A percentile compares a stretch with the other conserved stretches of the same genome.
Evolutionary conservation across 92 coral and sea anemone species (phyloP).

Genomic region (Palythoa heliodiscus): DNA sequence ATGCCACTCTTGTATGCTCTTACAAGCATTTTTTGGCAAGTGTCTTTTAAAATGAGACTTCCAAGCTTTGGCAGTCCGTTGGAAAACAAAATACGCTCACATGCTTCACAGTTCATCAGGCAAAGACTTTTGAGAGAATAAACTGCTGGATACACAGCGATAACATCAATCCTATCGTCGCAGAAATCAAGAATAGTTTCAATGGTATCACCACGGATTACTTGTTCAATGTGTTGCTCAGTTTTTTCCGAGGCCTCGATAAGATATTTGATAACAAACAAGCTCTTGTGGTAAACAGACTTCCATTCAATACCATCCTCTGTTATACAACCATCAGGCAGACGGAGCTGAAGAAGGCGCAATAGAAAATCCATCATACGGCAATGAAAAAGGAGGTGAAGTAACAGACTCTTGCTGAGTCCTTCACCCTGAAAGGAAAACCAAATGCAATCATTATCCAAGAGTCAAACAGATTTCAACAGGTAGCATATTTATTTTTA

Average conservation of each 20-base stretch:
- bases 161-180: constrained; percentile 59
- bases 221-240: constrained; percentile 42
- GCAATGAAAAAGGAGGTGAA: constrained; percentile 59
- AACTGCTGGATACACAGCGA: constrained; percentile 69
- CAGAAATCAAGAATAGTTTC: constrained; percentile 72
- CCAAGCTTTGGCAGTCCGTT: constrained; percentile 78
- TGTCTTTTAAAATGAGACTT: constrained; percentile 67
- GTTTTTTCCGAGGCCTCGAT: constrained; percentile 56
- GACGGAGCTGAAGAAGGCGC: constrained; percentile 66
- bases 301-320: constrained; percentile 68
- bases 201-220: constrained; percentile 60
- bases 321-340: constrained; percentile 65
- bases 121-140: constrained; percentile 58
- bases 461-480: too few relatives aligned
- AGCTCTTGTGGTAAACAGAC: constrained; percentile 62
- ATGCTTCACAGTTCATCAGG: constrained; percentile 55
- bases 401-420: constrained; percentile 3
- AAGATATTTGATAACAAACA: constrained; percentile 59
- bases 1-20: too few relatives aligned
- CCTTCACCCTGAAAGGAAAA: not conserved
- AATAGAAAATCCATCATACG: constrained; percentile 55
- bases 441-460: not conserved
- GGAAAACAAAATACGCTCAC: constrained; percentile 67
- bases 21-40: constrained; percentile 68
- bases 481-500: too few relatives aligned